Conservation (phyloP, 2,113 vertebrate species). For the Mesoclemmys tuberculata region DNA sequence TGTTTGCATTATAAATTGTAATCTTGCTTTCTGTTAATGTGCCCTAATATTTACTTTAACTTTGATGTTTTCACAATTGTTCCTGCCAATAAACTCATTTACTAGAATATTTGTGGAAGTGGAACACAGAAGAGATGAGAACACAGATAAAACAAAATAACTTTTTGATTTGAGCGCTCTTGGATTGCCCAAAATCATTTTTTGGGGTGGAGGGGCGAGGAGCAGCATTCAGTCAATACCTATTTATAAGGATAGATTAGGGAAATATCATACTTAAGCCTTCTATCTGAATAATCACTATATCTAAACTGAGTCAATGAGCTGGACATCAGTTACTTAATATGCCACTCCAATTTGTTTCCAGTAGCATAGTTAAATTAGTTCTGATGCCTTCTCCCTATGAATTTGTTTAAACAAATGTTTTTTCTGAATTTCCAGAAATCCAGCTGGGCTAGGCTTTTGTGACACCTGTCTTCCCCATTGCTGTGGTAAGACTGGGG, state of each 20-base stretch:
- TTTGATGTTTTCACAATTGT: neutral
- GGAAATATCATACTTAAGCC: neutral
- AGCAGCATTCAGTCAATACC: neutral
- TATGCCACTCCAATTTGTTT: neutral
- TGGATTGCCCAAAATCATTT: neutral
- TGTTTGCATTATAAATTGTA: neutral
- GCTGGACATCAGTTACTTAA: neutral
- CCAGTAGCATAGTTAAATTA: neutral
- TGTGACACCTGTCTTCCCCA: neutral
- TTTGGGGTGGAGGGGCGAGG: neutral
- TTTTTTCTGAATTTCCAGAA: neutral
- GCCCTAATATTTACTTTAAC: accelerated
- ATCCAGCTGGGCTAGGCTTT: neutral
- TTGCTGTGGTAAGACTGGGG: neutral
- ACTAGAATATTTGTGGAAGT: neutral
- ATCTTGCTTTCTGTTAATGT: neutral
- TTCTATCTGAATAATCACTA: neutral
- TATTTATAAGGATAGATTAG: neutral
- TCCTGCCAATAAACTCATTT: neutral
- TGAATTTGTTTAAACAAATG: neutral
- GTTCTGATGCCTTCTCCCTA: neutral
- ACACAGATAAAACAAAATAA: neutral
- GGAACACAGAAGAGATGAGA: neutral
- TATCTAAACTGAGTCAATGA: neutral
- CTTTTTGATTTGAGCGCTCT: neutral